Base-by-base conservation (phyloP, 2,888 invertebrate genomes). In the Craniophora ligustri region DNA sequence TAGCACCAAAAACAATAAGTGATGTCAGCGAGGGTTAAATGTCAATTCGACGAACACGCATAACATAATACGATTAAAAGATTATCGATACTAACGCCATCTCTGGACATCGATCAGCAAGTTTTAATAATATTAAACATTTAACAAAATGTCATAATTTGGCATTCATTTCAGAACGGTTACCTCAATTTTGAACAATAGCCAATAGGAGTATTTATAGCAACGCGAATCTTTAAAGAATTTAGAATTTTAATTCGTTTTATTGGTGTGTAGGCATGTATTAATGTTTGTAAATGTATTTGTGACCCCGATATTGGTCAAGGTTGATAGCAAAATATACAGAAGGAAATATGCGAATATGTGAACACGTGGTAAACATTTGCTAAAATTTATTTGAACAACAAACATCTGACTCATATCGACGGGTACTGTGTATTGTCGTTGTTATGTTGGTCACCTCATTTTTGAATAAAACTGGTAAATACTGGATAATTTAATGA, bases 191-290 rank as follows among this genome's bases (percentile, higher is more conserved):
- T 65, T 68, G 68, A 66, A 62, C 51, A 19, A 39, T 8, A 55
- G 71, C 68, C 71, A 71, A 67, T 14, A 45, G 45, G 50, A 47
- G 48, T 66, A 15, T 3, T 5, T 50, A 61, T 55, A 62, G 48
- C 47, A 10, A 2, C 5, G 28, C 5, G 4, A 26, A 15, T 48
- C 50, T 60, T 36, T 26, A 6, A 15, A n/a, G n/a, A n/a, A n/a
- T n/a, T n/a, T n/a, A n/a, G n/a, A n/a, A n/a, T n/a, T n/a, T n/a
- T n/a, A n/a, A n/a, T n/a, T n/a, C n/a, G n/a, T n/a, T 23, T 21
- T 10, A 23, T 23, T 10, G 23, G 3, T n/a, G 10, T 23, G 21
- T 4, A 19, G 19, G 5, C 8, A 21, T 8, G 3, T 7, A 10
- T 23, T 18, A 10, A 31, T 21, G 57, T 45, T 67, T 35, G 19